Base-by-base conservation (phyloP, 2,797 vertebrate genomes). In the Gadopsis marmoratus region DNA sequence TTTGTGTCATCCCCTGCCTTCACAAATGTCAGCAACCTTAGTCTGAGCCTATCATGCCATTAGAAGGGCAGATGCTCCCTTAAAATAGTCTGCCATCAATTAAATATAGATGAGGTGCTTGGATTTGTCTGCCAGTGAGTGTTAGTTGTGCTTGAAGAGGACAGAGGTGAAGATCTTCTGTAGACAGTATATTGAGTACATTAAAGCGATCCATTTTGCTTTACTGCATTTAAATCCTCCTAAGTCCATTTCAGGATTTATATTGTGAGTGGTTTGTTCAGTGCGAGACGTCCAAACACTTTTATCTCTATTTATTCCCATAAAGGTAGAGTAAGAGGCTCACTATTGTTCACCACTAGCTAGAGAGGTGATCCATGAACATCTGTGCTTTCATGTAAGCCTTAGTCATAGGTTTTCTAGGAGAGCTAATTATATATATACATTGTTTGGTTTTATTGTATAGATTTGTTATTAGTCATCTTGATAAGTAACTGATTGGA, bases 51-150 rank as follows among this genome's bases (percentile, higher is more conserved):
- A 62, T 83, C 77, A 70, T 86, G 79, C 86, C 77, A 83, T 78
- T 56, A 68, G 83, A 90, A 88, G 91, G 86, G 84, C 86, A 92
- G 86, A 84, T 64, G 67, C 85, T 65, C 78, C 88, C 90, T 86
- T 86, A 89, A 94, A 95, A 95, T 95, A 94, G 92, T 89, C 81
- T 82, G 67, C 64, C 74, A 74, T 85, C 82, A 87, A 92, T 94
- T 90, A 93, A 95, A 92, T 88, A 95, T 93, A 87, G 84, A 94
- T 92, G 92, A 92, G 88, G 26, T 70, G 60, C 88, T 92, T 84
- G 88, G 76, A 89, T 89, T 83, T 82, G 74, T 89, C 87, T 90
- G 87, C 86, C 83, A 85, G 69, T 66, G 75, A 79, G 81, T 54
- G 70, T 85, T 78, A 71, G 78, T 83, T 79, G 76, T 83, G 78